These are phyloP conservation scores for Atherinosoma microstoma DNA, from an alignment of 2,797 vertebrate genomes.

Conservation along the genomic window DNA sequence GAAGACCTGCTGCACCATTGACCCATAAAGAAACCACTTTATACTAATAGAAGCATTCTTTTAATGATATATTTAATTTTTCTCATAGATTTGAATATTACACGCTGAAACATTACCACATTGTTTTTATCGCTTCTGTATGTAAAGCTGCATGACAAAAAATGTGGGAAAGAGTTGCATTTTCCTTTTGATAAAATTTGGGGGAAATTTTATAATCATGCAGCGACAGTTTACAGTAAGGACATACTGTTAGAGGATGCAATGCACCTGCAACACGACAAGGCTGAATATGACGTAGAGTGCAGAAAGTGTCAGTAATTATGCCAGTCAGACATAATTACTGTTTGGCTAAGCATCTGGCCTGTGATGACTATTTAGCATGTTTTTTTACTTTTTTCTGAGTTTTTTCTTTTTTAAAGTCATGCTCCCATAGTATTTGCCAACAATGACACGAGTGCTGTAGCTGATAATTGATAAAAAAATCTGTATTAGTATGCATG, in stretches of 20 bases:
- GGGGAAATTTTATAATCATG: neutral
- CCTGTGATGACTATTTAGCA: slow-evolving; percentile 21
- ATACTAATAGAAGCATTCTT: neutral
- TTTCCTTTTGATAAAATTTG: neutral
- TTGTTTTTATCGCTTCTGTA: neutral
- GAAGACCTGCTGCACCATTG: too few relatives aligned
- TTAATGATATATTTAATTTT: neutral
- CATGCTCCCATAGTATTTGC: neutral
- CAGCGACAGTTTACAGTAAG: neutral
- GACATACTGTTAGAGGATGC: neutral
- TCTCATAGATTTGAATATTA: neutral
- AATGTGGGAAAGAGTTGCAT: neutral
- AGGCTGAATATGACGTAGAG: slow-evolving; percentile 13
- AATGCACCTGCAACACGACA: neutral
- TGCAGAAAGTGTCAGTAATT: slow-evolving; percentile 26
- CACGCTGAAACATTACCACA: neutral
- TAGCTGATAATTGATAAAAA: neutral
- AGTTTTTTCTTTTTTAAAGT: neutral
- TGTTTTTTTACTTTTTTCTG: neutral
- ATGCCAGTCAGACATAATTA: slow-evolving; percentile 21
- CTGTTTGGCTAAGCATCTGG: slow-evolving; percentile 9
- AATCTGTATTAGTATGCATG: neutral
- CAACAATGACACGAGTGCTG: neutral
- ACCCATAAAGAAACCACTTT: too few relatives aligned
- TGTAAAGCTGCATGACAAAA: neutral